A percentile compares a stretch with the other conserved stretches of the same genome.
Evolutionary conservation across 2,797 vertebrate species (phyloP).

Genomic region (Fratercula arctica): DNA sequence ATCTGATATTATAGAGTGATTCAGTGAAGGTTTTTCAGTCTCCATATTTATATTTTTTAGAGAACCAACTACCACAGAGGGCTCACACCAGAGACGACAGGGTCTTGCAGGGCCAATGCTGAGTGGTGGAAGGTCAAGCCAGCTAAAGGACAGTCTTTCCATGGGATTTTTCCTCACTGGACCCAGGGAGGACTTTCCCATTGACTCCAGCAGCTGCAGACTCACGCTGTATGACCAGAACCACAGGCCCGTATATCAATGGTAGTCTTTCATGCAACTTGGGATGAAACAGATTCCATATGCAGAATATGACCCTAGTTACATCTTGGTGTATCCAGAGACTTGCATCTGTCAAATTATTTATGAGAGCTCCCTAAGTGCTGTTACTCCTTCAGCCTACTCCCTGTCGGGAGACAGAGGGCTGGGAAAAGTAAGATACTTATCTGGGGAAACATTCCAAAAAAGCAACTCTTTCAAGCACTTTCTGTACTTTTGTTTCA

Average conservation of each 20-base stretch:
- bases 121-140: neutral
- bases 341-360: neutral
- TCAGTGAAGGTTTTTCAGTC: neutral
- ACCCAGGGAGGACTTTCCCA: neutral
- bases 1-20: neutral
- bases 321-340: neutral
- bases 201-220: neutral
- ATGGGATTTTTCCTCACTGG: neutral
- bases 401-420: neutral
- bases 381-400: neutral
- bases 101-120: neutral
- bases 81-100: neutral
- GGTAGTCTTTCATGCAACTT: neutral
- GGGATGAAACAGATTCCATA: neutral
- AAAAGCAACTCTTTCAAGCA: neutral
- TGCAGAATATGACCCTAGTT: neutral
- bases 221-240: neutral
- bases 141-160: neutral
- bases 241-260: neutral
- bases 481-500: slow-evolving; percentile 12
- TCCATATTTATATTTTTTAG: neutral
- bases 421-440: neutral
- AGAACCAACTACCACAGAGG: neutral
- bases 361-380: neutral
- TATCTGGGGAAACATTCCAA: neutral